Percentiles rank a stretch among this genome's conserved stretches.
These are phyloP conservation scores for Apteryx owenii DNA, from an alignment of 2,113 vertebrate species.

Conservation along the genomic window DNA sequence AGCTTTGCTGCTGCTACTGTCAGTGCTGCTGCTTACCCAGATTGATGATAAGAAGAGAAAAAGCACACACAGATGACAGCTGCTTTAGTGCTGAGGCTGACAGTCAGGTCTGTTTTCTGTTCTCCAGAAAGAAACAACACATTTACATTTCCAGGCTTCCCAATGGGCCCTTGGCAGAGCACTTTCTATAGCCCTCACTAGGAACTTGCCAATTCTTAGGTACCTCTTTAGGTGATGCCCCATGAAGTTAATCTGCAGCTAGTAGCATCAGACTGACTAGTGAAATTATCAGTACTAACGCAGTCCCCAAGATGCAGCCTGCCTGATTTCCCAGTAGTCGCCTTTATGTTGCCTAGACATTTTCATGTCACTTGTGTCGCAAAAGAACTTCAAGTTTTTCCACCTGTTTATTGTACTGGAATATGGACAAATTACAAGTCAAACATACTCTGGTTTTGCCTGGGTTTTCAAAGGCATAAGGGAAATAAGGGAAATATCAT, in stretches of 20 bases:
- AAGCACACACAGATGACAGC: not conserved
- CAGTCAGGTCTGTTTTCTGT: not conserved
- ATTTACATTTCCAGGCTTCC: not conserved
- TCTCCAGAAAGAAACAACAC: not conserved
- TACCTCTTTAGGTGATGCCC: not conserved
- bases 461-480: not conserved
- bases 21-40: not conserved
- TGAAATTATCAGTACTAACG: not conserved
- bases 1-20: not conserved
- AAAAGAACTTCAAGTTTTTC: not conserved
- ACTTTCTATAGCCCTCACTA: not conserved
- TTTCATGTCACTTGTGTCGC: not conserved
- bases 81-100: not conserved
- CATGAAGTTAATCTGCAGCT: not conserved
- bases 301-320: not conserved
- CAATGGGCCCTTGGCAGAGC: not conserved
- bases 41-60: not conserved
- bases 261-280: not conserved
- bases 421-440: not conserved
- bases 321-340: not conserved
- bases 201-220: not conserved
- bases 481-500: not conserved
- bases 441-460: not conserved
- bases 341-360: not conserved
- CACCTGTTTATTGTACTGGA: not conserved